A percentile compares a stretch with the other conserved stretches of the same genome.
These are phyloP conservation scores for Agrenia bidenticulata DNA, from an alignment of 2,888 invertebrate species.

Conservation along the genomic window DNA sequence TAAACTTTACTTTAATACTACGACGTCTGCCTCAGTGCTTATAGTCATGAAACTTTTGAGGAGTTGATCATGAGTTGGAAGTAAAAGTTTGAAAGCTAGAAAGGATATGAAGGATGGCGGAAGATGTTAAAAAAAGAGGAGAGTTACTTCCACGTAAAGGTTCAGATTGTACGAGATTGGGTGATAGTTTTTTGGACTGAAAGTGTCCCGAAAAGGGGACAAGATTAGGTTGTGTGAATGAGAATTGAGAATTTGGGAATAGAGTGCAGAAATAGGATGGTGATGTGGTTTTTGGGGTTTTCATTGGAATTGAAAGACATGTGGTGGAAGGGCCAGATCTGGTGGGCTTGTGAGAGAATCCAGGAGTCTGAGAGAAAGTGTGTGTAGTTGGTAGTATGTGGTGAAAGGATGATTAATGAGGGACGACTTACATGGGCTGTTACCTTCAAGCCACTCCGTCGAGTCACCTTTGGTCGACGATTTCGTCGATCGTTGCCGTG, in stretches of 20 bases:
- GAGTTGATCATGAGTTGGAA: no score
- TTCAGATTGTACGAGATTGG: no score
- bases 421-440: slow-evolving; percentile 48
- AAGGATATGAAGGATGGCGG: no score
- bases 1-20: no score
- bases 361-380: slow-evolving; percentile 13
- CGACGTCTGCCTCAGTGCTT: no score
- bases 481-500: slow-evolving; percentile 62
- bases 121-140: no score
- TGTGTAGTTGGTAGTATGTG: slow-evolving; percentile 24
- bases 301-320: slow-evolving; percentile 13
- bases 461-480: slow-evolving; percentile 37
- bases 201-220: not conserved
- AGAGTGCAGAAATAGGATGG: not conserved
- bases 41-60: no score
- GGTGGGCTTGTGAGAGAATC: not conserved
- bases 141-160: no score
- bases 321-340: slow-evolving; percentile 11
- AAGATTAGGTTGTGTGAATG: not conserved
- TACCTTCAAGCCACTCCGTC: slow-evolving; percentile 48
- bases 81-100: no score
- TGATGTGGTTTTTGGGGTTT: slow-evolving; percentile 13
- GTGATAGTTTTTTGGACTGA: no score
- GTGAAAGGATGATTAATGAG: slow-evolving; percentile 52
- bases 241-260: not conserved